These are phyloP conservation scores for Mya arenaria DNA, from an alignment of 1,140 invertebrate genomes.

Conservation along the genomic window DNA sequence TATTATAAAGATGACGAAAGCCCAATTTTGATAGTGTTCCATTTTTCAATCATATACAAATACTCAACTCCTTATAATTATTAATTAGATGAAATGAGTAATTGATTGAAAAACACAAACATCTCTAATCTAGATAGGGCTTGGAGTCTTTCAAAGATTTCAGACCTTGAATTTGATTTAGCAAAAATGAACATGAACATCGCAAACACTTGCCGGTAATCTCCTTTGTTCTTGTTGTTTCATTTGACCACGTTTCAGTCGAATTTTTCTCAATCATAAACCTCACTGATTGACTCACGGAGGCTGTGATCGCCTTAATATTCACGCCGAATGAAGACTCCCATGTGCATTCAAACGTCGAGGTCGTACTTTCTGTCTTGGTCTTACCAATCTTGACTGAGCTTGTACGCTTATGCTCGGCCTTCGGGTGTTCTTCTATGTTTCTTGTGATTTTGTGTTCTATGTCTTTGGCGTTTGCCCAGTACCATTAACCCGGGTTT, in stretches of 20 bases:
- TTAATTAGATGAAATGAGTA: too few relatives aligned
- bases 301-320: neutral
- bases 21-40: too few relatives aligned
- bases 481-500: neutral
- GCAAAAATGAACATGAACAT: too few relatives aligned
- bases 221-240: slow-evolving; percentile 6
- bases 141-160: too few relatives aligned
- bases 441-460: neutral
- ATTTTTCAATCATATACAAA: neutral
- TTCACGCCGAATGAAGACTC: neutral
- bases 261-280: neutral
- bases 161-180: too few relatives aligned
- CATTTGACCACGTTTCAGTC: neutral
- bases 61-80: neutral
- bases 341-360: neutral
- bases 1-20: too few relatives aligned
- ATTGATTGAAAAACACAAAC: too few relatives aligned
- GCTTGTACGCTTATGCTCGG: neutral
- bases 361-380: neutral
- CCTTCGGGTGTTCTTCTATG: neutral
- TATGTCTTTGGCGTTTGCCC: neutral
- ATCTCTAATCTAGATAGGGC: too few relatives aligned
- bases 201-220: neutral
- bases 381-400: neutral
- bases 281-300: neutral